Evolutionary conservation across 2,113 vertebrate genomes (phyloP), one percentile per base, ranked within the genome.

Genomic region (Panurus biarmicus): DNA sequence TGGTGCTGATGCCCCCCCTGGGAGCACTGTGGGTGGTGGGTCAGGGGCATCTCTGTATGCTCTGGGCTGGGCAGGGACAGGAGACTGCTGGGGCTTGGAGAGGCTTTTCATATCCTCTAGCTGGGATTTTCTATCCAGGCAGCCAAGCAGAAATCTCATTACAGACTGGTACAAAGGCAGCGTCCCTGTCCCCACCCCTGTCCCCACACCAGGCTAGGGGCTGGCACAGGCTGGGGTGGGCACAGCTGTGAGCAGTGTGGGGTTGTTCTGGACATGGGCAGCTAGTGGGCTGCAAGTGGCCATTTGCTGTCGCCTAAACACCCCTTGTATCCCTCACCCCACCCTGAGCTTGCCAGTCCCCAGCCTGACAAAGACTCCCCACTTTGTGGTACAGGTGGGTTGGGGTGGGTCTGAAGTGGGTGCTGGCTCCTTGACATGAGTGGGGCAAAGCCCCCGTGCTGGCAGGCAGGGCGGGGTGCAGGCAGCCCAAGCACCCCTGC

Each of bases 91-190:
- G 58, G 24, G 36, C 60, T 91, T 29, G 2, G 54, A 28, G 61
- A 80, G 24, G 31, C 33, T 81, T 77, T 84, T 74, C 0, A 0
- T 66, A 72, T 76, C 12, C 29, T 67, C 67, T 15, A 16, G 17
- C 77, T 90, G 50, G 75, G 89, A 91, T 95, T 95, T 95, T 94
- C 83, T 95, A 89, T 70, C 81, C 94, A 94, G 60, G 73, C 95
- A 95, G 90, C 86, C 97, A 97, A 97, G 96, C 95, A 97, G 92
- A 97, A 97, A 97, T 93, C 92, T 97, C 95, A 97, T 97, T 96
- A 97, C 65, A 90, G 73, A 75, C 71, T 51, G 1, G 84, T 76
- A 96, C 92, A 93, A 93, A 96, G 82, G 89, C 93, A 94, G 25
- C 1, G 0, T 86, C 74, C 77, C 50, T 11, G 10, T 87, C 66